Conservation (phyloP, 1,140 invertebrate species). For the Coelopa frigida region DNA sequence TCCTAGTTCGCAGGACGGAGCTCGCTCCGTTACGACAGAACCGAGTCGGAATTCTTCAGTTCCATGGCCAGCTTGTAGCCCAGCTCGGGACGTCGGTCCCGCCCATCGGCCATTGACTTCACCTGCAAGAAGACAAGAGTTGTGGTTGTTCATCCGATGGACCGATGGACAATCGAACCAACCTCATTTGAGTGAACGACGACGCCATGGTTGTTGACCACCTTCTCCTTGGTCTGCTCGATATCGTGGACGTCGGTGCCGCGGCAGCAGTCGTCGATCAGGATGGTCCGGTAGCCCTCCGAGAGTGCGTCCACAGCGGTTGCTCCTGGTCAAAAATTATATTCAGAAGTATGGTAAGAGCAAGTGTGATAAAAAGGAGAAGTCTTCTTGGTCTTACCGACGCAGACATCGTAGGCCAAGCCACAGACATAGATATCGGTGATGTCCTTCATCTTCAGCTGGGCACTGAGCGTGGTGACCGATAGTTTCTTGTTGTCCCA, state of each 20-base stretch:
- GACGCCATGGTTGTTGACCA: slow-evolving; percentile 66
- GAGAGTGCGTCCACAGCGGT: slow-evolving; percentile 80
- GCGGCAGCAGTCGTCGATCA: slow-evolving; percentile 85
- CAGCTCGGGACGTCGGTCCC: slow-evolving; percentile 75
- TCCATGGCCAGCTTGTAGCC: slow-evolving; percentile 82
- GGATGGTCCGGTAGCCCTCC: slow-evolving; percentile 80
- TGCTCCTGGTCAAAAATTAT: slow-evolving; percentile 51
- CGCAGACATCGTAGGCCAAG: slow-evolving; percentile 93
- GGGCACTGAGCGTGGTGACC: slow-evolving; percentile 74
- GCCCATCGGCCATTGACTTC: slow-evolving; percentile 74
- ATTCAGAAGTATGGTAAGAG: background rate
- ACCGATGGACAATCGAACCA: background rate
- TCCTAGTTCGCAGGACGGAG: slow-evolving; percentile 31
- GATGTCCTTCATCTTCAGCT: slow-evolving; percentile 69
- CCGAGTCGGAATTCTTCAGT: slow-evolving; percentile 55
- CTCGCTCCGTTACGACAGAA: slow-evolving; percentile 39
- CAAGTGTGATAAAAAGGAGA: background rate
- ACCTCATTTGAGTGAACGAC: slow-evolving; percentile 66
- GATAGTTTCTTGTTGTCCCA: slow-evolving; percentile 92
- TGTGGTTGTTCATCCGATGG: background rate
- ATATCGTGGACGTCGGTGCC: slow-evolving; percentile 82
- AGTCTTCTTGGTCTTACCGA: slow-evolving; percentile 54
- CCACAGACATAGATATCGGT: slow-evolving; percentile 95
- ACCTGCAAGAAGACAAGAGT: slow-evolving; percentile 48
- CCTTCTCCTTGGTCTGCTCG: slow-evolving; percentile 68